phyloP scores from a whole-genome alignment of 2,797 vertebrate species.

The Mus minutoides region DNA sequence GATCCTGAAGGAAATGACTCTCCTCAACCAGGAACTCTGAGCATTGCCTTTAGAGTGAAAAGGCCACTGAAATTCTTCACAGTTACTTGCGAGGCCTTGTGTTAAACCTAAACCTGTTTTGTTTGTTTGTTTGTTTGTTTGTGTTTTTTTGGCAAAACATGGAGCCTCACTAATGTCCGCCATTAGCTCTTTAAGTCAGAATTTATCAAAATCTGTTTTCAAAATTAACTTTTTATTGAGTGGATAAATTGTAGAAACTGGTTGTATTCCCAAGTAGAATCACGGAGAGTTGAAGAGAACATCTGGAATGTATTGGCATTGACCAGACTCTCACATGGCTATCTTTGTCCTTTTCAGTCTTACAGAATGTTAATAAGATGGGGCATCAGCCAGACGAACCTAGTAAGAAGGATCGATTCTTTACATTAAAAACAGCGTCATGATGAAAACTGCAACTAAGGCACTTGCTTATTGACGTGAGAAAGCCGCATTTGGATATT shows the following conservation, averaged over 20 bases:
- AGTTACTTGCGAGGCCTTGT: background rate
- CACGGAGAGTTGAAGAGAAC: background rate
- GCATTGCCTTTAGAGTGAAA: background rate
- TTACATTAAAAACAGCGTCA: background rate
- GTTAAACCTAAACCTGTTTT: background rate
- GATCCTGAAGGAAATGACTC: constrained; percentile 52
- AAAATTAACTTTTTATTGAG: background rate
- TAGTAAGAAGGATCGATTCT: constrained; percentile 9
- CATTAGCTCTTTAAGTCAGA: background rate
- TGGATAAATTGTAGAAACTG: background rate
- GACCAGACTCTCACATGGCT: background rate
- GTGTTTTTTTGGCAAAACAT: background rate
- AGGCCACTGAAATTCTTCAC: background rate
- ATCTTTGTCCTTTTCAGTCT: constrained; percentile 46
- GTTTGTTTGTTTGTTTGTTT: too few species aligned
- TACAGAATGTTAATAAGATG: background rate
- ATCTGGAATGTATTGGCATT: background rate
- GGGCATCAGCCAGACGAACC: constrained; percentile 13
- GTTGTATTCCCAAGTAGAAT: background rate
- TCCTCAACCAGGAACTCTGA: constrained; percentile 26
- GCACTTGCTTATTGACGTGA: background rate
- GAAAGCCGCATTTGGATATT: constrained; percentile 26
- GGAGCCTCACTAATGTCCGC: background rate
- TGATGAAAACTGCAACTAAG: constrained; percentile 37
- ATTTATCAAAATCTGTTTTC: constrained; percentile 38